Evolutionary conservation across 2,113 vertebrate genomes (phyloP).

Genomic region (Romanogobio albipinnatus): DNA sequence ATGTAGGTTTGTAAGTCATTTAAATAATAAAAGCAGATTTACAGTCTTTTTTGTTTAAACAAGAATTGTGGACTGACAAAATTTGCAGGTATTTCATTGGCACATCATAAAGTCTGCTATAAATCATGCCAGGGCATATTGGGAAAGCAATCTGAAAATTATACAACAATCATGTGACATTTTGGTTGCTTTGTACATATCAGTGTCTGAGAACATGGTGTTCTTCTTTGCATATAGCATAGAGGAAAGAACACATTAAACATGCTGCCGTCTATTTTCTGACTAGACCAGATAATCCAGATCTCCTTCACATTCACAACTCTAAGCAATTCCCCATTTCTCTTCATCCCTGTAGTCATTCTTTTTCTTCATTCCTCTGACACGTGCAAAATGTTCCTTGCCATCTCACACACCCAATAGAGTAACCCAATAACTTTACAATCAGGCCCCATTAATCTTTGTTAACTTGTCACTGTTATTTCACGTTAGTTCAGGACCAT

Average conservation of each 20-base stretch:
- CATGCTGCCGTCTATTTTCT: background rate
- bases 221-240: background rate
- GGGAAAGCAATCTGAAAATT: background rate
- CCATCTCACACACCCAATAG: background rate
- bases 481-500: no score
- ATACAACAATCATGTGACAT: background rate
- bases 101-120: background rate
- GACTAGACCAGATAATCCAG: background rate
- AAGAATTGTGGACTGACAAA: background rate
- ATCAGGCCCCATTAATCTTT: no score
- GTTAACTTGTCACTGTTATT: no score
- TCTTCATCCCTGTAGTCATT: background rate
- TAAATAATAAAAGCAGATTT: slow-evolving; percentile 4
- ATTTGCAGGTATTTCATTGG: background rate
- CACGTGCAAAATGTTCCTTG: background rate
- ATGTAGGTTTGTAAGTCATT: slow-evolving; percentile 13
- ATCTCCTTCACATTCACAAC: background rate
- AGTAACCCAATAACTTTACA: no score
- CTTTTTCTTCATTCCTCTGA: background rate
- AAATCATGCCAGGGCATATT: background rate
- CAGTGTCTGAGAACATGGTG: background rate
- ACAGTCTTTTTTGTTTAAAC: background rate
- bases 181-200: background rate
- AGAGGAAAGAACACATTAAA: background rate
- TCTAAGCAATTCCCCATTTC: background rate